A percentile compares a stretch with the other conserved stretches of the same genome.
Conservation (phyloP, 2,797 vertebrate species). For the Mionectes olivaceus region DNA sequence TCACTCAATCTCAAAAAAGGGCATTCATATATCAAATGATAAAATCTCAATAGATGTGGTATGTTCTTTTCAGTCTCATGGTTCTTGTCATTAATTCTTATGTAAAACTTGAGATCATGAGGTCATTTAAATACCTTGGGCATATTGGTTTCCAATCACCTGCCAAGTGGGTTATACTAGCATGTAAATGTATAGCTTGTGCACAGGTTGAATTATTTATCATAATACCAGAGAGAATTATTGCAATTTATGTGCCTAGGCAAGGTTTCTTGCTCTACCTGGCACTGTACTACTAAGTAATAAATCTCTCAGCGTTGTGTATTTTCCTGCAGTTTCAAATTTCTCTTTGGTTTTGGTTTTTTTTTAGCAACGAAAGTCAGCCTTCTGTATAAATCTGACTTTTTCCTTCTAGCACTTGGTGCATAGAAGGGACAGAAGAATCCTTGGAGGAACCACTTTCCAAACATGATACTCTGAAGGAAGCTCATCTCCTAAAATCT, state of each 20-base stretch:
- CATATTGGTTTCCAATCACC: background rate
- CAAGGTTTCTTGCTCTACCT: background rate
- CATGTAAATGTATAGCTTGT: background rate
- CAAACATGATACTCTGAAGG: background rate
- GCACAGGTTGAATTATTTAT: background rate
- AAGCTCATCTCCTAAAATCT: background rate
- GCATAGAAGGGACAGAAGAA: background rate
- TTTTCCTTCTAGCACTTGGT: background rate
- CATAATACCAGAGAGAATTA: background rate
- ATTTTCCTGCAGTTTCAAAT: background rate
- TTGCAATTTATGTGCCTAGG: background rate
- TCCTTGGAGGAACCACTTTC: background rate
- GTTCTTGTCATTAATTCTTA: background rate
- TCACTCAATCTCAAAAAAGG: background rate
- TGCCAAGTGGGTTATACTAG: background rate
- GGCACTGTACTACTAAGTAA: background rate
- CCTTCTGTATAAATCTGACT: background rate
- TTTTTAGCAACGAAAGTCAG: background rate
- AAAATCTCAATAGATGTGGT: background rate
- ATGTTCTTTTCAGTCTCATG: background rate
- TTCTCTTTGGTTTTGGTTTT: background rate
- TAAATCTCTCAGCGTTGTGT: background rate
- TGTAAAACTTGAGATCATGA: background rate
- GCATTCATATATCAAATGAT: background rate
- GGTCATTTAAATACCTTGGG: background rate